phyloP scores from a whole-genome alignment of 2,888 invertebrate genomes.

The Diplazon laetatorius region DNA sequence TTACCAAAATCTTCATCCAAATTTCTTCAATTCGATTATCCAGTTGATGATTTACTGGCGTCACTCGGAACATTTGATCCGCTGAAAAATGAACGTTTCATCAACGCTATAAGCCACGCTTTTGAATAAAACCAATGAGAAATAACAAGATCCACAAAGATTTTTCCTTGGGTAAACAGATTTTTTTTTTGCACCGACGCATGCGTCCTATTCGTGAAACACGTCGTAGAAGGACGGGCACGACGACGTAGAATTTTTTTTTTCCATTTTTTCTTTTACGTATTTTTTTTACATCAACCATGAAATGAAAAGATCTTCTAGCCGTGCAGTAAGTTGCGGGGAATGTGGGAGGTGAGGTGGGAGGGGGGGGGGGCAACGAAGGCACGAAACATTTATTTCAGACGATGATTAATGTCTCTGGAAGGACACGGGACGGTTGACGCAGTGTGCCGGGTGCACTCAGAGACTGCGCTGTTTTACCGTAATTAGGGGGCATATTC shows the following conservation, averaged over 20 bases:
- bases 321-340: constrained; percentile 47
- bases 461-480: constrained; percentile 77
- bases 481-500: constrained; percentile 79
- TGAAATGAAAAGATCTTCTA: constrained; percentile 60
- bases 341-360: too few species aligned
- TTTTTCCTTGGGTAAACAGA: constrained; percentile 7
- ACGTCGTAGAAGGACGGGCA: constrained; percentile 16
- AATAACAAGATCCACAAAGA: too few species aligned
- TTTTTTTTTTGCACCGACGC: not conserved
- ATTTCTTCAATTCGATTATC: too few species aligned
- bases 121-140: too few species aligned
- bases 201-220: constrained; percentile 23
- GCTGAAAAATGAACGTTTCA: too few species aligned
- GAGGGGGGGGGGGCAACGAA: constrained; percentile 49
- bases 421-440: constrained; percentile 72
- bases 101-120: too few species aligned
- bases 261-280: too few species aligned
- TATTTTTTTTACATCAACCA: constrained; percentile 32
- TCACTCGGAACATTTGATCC: too few species aligned
- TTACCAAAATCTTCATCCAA: too few species aligned
- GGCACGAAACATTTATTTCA: constrained; percentile 72
- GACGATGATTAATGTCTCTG: constrained; percentile 75
- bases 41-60: too few species aligned
- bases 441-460: constrained; percentile 75
- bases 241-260: constrained; percentile 35